Percentiles rank a stretch among this genome's conserved stretches.
phyloP scores from a whole-genome alignment of 2,888 invertebrate species.

The Pyrgus malvae region DNA sequence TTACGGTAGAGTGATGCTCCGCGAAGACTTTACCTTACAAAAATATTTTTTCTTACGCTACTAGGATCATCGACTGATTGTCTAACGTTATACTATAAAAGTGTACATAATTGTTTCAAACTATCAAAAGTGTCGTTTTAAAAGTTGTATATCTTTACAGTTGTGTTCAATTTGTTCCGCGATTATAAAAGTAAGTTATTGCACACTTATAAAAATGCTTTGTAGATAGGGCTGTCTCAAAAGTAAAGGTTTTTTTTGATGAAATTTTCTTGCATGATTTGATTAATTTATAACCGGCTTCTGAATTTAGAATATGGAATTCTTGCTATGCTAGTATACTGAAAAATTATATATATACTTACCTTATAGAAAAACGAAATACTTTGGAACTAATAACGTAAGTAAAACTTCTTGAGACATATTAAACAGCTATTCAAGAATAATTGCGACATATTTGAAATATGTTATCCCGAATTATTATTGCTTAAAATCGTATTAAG shows the following conservation, averaged over 20 bases:
- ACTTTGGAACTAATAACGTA: background rate
- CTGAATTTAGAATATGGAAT: too few species aligned
- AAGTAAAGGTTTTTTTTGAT: too few species aligned
- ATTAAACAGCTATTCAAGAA: too few species aligned
- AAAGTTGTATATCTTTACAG: constrained; percentile 26
- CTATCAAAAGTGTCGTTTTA: constrained; percentile 16
- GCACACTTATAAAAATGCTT: constrained; percentile 11
- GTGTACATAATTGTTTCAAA: constrained; percentile 14
- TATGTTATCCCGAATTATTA: background rate
- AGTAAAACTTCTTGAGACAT: too few species aligned
- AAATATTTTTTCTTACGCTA: constrained; percentile 56
- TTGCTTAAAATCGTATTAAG: background rate
- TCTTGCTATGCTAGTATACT: too few species aligned
- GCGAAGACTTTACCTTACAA: constrained; percentile 41
- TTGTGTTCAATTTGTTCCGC: background rate
- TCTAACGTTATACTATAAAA: constrained; percentile 32
- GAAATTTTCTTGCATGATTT: too few species aligned
- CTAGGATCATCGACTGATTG: constrained; percentile 50
- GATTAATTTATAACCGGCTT: too few species aligned
- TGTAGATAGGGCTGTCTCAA: background rate
- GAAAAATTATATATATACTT: too few species aligned
- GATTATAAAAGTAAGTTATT: background rate
- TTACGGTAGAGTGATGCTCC: too few species aligned
- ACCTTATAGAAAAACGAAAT: too few species aligned
- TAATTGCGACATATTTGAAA: background rate